Conservation (phyloP, 2,113 vertebrate species). For the Apodemus sylvaticus region DNA sequence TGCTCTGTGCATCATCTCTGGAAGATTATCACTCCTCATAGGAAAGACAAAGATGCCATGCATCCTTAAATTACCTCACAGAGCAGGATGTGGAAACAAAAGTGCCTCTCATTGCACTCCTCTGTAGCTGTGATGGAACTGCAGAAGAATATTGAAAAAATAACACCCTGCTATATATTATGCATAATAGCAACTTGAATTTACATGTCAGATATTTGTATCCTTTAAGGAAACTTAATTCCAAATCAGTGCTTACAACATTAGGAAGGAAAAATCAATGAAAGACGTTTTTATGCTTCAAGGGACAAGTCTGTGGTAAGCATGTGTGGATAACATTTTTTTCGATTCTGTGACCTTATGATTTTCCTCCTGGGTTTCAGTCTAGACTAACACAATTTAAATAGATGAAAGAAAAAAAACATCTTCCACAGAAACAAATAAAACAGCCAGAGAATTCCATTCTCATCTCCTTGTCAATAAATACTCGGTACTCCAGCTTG, state of each 20-base stretch:
- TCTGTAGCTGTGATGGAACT: background rate
- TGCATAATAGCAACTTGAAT: background rate
- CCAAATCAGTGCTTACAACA: background rate
- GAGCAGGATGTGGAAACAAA: background rate
- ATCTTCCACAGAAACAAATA: background rate
- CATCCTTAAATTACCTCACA: background rate
- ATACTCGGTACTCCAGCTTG: fast-evolving
- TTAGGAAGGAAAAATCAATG: background rate
- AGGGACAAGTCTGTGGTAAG: background rate
- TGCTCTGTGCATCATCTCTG: background rate
- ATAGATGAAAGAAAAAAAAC: background rate
- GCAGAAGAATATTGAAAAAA: background rate
- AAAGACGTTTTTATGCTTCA: background rate
- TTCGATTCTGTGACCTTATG: background rate
- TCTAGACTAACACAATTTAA: background rate
- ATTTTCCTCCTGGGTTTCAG: background rate
- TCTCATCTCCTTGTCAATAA: background rate
- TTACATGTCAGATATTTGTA: background rate
- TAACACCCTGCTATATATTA: background rate
- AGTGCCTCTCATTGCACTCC: background rate
- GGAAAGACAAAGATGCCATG: background rate
- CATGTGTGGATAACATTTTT: background rate
- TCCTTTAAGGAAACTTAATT: background rate
- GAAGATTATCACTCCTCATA: background rate
- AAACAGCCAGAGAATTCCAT: background rate